phyloP scores from a whole-genome alignment of 2,888 invertebrate genomes.

The Phorcus lineatus region DNA sequence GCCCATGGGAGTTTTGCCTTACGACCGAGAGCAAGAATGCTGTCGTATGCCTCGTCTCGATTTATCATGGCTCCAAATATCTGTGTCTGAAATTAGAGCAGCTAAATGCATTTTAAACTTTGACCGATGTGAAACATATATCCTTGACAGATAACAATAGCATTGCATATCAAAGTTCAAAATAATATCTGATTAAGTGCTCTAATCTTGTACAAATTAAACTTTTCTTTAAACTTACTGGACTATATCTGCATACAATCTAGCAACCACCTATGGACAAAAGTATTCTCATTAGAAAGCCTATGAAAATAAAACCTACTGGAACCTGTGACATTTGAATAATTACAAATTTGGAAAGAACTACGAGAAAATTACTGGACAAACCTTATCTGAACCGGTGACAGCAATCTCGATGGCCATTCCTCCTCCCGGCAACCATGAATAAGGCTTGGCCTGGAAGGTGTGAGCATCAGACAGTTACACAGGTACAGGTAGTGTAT shows the following conservation, averaged over 20 bases:
- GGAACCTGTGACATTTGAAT: no score
- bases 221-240: no score
- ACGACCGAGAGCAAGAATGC: slow-evolving; percentile 44
- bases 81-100: slow-evolving; percentile 63
- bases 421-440: slow-evolving; percentile 75
- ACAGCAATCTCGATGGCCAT: slow-evolving; percentile 75
- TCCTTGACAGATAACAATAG: no score
- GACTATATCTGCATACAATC: no score
- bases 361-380: neutral
- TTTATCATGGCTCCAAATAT: slow-evolving; percentile 74
- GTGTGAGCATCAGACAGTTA: neutral
- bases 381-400: slow-evolving; percentile 69
- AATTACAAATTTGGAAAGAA: neutral
- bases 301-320: no score
- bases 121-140: no score
- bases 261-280: no score
- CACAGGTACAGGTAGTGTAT: no score
- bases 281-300: no score
- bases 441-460: slow-evolving; percentile 71
- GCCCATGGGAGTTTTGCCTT: slow-evolving; percentile 36
- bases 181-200: no score
- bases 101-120: neutral
- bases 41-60: slow-evolving; percentile 72
- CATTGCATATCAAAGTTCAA: no score
- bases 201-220: no score